Conservation (phyloP, 2,888 invertebrate species). For the Noctua comes region DNA sequence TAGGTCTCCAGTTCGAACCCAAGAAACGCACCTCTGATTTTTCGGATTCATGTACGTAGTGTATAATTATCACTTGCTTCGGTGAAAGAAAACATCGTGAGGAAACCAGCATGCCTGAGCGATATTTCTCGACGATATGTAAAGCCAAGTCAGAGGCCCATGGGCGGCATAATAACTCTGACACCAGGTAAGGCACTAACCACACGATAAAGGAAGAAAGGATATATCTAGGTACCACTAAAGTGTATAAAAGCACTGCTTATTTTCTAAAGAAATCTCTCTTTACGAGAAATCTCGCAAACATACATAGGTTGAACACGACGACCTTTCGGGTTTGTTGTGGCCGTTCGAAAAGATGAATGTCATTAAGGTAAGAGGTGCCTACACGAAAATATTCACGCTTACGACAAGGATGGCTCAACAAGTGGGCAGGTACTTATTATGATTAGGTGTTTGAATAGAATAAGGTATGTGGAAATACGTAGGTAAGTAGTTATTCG, state of each 20-base stretch:
- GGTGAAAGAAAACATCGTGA: no score
- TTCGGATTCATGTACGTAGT: no score
- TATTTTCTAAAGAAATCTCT: constrained; percentile 11
- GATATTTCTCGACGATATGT: no score
- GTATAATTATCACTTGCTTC: no score
- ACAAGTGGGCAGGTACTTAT: constrained; percentile 61
- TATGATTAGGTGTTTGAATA: constrained; percentile 61
- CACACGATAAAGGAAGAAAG: no score
- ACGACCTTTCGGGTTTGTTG: constrained; percentile 20
- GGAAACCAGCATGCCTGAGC: no score
- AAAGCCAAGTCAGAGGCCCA: no score
- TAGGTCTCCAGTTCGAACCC: no score
- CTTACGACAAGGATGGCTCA: constrained; percentile 44
- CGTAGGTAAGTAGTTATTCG: constrained; percentile 33
- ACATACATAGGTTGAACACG: neutral
- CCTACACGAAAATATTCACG: constrained; percentile 39
- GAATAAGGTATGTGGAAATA: constrained; percentile 37
- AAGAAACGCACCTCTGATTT: no score
- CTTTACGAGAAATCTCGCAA: neutral
- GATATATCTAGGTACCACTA: neutral
- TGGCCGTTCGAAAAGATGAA: constrained; percentile 31
- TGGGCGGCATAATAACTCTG: no score
- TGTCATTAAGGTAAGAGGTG: constrained; percentile 50
- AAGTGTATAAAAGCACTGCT: neutral
- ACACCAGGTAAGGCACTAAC: no score